A percentile compares a stretch with the other conserved stretches of the same genome.
Evolutionary conservation across 2,797 vertebrate species (phyloP).

Genomic region (Menidia menidia): DNA sequence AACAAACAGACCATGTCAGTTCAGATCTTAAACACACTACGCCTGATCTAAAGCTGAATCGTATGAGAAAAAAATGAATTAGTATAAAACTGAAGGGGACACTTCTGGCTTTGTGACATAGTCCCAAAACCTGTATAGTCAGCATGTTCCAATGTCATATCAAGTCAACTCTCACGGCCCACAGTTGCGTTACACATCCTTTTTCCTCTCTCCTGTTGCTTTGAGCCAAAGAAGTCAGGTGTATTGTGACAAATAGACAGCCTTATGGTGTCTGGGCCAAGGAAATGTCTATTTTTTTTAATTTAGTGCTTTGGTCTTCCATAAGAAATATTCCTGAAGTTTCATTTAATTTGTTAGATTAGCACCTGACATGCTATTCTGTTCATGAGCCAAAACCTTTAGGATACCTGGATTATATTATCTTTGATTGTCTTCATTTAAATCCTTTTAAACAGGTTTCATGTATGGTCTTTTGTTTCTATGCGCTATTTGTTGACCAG

Average conservation of each 20-base stretch:
- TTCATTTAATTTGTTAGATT: slow-evolving; percentile 16
- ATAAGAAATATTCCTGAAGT: slow-evolving; percentile 2
- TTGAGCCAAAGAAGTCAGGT: slow-evolving; percentile 45
- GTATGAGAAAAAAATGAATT: slow-evolving; percentile 15
- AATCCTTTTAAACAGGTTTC: slow-evolving; percentile 12
- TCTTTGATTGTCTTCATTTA: not conserved
- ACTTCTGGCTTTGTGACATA: slow-evolving; percentile 23
- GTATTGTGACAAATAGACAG: slow-evolving; percentile 53
- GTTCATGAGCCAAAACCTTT: slow-evolving; percentile 3
- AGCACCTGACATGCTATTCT: slow-evolving; percentile 7
- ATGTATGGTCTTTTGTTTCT: slow-evolving; percentile 13
- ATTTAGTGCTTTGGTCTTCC: slow-evolving; percentile 3
- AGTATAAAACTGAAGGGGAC: slow-evolving; percentile 21
- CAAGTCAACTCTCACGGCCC: slow-evolving; percentile 46
- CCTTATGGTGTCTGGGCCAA: slow-evolving; percentile 38
- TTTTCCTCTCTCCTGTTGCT: slow-evolving; percentile 32
- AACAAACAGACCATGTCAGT: slow-evolving; percentile 51
- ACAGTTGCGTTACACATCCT: slow-evolving; percentile 64
- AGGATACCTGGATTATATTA: not conserved
- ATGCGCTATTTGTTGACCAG: slow-evolving; percentile 9
- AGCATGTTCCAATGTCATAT: slow-evolving; percentile 57
- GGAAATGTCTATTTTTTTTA: slow-evolving; percentile 16
- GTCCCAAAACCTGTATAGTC: slow-evolving; percentile 38
- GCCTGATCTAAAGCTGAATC: slow-evolving; percentile 14
- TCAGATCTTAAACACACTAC: slow-evolving; percentile 6